Evolutionary conservation across 2,888 invertebrate genomes (phyloP).

Genomic region (Heteromurus nitidus): DNA sequence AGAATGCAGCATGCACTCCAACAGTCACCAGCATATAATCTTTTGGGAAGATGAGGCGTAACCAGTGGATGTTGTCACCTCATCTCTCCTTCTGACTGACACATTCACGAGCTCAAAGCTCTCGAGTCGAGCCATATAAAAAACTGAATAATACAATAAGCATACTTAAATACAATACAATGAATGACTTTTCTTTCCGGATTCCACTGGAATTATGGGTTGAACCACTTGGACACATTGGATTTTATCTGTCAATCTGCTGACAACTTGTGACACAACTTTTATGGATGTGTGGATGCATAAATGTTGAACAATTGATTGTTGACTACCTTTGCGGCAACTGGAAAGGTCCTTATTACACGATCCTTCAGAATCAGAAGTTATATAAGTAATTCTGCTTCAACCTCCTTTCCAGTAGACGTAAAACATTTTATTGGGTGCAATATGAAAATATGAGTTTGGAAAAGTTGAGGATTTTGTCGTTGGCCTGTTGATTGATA

Average conservation of each 20-base stretch:
- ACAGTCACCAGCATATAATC: slow-evolving; percentile 20
- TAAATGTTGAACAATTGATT: slow-evolving; percentile 15
- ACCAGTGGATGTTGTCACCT: slow-evolving; percentile 35
- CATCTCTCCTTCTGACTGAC: slow-evolving; percentile 31
- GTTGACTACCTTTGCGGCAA: too few species aligned
- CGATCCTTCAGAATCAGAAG: too few species aligned
- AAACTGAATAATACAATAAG: background rate
- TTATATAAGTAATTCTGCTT: too few species aligned
- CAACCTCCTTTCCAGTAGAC: background rate
- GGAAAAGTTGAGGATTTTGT: too few species aligned
- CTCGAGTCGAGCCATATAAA: background rate
- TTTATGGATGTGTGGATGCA: background rate
- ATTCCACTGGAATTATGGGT: slow-evolving; percentile 32
- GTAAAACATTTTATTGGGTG: background rate
- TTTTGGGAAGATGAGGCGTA: slow-evolving; percentile 46
- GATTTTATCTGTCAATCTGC: slow-evolving; percentile 3
- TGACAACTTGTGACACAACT: slow-evolving; percentile 3
- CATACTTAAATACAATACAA: background rate
- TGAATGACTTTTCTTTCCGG: background rate
- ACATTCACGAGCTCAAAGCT: too few species aligned
- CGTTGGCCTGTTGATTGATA: too few species aligned
- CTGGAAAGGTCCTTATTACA: too few species aligned
- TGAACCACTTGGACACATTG: background rate
- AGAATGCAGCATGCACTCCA: background rate
- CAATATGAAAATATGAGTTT: background rate